These are phyloP conservation scores for Hiodon tergisus DNA, from an alignment of 2,113 vertebrate genomes.

Conservation along the genomic window DNA sequence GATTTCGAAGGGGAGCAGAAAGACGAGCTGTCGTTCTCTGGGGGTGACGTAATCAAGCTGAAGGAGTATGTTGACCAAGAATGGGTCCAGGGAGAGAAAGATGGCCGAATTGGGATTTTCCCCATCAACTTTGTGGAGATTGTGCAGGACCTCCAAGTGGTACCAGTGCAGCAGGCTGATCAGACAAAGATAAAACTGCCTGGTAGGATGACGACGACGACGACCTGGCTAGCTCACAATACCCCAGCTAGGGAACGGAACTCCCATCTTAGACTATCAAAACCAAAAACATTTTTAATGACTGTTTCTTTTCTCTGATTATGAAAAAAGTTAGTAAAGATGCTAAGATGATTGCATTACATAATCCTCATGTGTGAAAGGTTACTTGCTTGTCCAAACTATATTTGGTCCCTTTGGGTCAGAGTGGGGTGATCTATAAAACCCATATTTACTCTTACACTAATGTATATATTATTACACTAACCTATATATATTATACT, in stretches of 20 bases:
- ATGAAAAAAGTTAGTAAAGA: background rate
- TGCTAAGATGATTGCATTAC: background rate
- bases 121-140: constrained; percentile 77
- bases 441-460: background rate
- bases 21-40: constrained; percentile 73
- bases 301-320: too few relatives aligned
- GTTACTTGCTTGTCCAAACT: background rate
- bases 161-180: background rate
- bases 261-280: too few relatives aligned
- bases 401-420: too few relatives aligned
- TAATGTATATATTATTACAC: background rate
- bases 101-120: constrained; percentile 64
- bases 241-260: too few relatives aligned
- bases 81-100: constrained; percentile 73
- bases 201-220: constrained; percentile 8
- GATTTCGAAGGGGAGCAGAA: constrained; percentile 72
- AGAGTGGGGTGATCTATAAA: too few relatives aligned
- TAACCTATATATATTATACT: background rate
- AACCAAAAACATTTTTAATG: background rate
- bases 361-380: background rate
- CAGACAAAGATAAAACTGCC: constrained; percentile 1
- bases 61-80: constrained; percentile 73
- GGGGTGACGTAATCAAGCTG: constrained; percentile 71
- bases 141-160: constrained; percentile 54
- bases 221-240: background rate